Conservation (phyloP, 2,113 vertebrate species). For the Syrmaticus mikado region DNA sequence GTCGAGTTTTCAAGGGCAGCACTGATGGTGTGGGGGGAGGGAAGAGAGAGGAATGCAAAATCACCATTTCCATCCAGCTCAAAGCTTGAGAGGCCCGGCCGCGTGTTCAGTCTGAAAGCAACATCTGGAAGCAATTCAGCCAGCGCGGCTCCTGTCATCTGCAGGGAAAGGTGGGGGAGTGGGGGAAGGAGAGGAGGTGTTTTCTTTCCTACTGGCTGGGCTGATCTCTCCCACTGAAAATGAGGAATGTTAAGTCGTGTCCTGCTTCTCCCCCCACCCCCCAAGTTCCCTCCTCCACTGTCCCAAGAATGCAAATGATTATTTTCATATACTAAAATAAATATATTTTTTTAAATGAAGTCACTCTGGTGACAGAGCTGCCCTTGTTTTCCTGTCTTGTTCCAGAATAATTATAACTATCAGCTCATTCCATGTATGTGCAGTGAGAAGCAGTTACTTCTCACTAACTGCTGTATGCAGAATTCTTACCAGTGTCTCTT, state of each 20-base stretch:
- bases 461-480: neutral
- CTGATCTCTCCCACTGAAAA: constrained; percentile 18
- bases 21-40: neutral
- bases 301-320: neutral
- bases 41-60: constrained; percentile 47
- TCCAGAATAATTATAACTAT: neutral
- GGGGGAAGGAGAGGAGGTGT: constrained; percentile 43
- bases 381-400: neutral
- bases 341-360: neutral
- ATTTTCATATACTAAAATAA: constrained; percentile 6
- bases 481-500: constrained; percentile 8
- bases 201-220: constrained; percentile 44
- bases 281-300: neutral
- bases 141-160: constrained; percentile 57
- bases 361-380: constrained; percentile 18
- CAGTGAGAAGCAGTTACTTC: neutral
- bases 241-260: constrained; percentile 7
- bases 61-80: constrained; percentile 49
- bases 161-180: constrained; percentile 38
- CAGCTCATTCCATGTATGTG: neutral
- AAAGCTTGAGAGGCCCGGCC: constrained; percentile 25
- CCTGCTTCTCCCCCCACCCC: neutral
- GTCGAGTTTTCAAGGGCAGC: constrained; percentile 36
- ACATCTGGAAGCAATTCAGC: constrained; percentile 76
- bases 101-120: constrained; percentile 23